Conservation (phyloP, 2,888 invertebrate genomes). For the Dynastes grantii region DNA sequence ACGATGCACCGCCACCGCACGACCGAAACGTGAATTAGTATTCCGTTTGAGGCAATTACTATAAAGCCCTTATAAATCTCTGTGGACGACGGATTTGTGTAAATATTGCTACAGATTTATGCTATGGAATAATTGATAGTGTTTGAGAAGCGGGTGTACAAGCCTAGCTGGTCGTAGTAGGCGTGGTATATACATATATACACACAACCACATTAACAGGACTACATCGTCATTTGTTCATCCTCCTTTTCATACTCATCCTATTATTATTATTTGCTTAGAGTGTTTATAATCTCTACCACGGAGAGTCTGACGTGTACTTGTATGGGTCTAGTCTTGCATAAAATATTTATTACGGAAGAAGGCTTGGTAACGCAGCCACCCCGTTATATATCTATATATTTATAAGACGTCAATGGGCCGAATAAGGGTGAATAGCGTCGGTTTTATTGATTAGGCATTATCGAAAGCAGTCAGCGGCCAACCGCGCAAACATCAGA, state of each 20-base stretch:
- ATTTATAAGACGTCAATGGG: conserved; percentile 32
- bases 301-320: too few relatives aligned
- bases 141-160: conserved; percentile 56
- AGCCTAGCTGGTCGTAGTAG: conserved; percentile 30
- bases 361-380: not conserved
- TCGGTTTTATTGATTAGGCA: conserved; percentile 40
- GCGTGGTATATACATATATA: not conserved
- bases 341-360: conserved; percentile 38
- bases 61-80: conserved; percentile 55
- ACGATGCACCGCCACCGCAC: not conserved
- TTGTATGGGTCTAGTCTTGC: conserved; percentile 13
- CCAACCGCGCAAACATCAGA: conserved; percentile 14
- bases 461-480: conserved; percentile 37
- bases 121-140: conserved; percentile 65
- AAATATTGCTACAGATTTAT: conserved; percentile 63
- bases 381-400: not conserved
- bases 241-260: conserved; percentile 1
- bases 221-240: conserved; percentile 11
- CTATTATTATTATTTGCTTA: not conserved
- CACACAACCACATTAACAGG: not conserved
- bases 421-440: conserved; percentile 30
- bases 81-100: conserved; percentile 60
- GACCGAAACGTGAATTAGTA: conserved; percentile 53
- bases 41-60: conserved; percentile 56
- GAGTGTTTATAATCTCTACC: not conserved